Percentiles rank a stretch among this genome's conserved stretches.
Evolutionary conservation across 2,888 invertebrate species (phyloP).

Genomic region (Mechanitis mazaeus): DNA sequence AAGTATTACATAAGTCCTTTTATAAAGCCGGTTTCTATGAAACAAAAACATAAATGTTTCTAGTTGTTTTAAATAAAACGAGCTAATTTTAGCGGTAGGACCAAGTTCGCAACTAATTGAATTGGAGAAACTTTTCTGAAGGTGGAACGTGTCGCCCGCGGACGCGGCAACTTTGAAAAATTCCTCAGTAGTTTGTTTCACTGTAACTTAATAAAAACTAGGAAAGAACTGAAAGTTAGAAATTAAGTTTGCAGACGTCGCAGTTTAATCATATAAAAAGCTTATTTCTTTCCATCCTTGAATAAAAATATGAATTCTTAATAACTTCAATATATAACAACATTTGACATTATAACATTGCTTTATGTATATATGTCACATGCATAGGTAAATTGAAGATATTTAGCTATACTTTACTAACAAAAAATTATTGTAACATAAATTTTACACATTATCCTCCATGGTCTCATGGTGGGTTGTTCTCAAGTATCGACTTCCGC

Average conservation of each 20-base stretch:
- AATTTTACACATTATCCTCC: no score
- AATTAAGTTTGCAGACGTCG: conserved; percentile 58
- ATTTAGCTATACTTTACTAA: no score
- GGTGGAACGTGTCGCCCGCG: conserved; percentile 47
- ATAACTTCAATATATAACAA: neutral
- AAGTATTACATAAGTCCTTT: no score
- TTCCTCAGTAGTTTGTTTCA: conserved; percentile 65
- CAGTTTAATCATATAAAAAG: conserved; percentile 27
- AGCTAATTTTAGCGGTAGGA: conserved; percentile 27
- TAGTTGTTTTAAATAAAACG: conserved; percentile 31
- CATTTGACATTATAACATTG: no score
- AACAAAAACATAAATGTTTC: conserved; percentile 11
- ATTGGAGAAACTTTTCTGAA: conserved; percentile 56
- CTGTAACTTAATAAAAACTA: conserved; percentile 51
- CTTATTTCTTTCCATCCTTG: conserved; percentile 16
- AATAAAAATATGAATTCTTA: conserved; percentile 6
- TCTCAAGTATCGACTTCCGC: no score
- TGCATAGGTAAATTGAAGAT: no score
- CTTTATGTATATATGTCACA: no score
- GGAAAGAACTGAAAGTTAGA: conserved; percentile 42
- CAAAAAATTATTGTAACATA: no score
- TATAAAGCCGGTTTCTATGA: neutral
- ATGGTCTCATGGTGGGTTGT: no score
- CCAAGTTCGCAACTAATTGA: conserved; percentile 52
- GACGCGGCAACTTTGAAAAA: conserved; percentile 58